Conservation (phyloP, 37 sponge, comb jelly and placozoan species). For the Crambe crambe region DNA sequence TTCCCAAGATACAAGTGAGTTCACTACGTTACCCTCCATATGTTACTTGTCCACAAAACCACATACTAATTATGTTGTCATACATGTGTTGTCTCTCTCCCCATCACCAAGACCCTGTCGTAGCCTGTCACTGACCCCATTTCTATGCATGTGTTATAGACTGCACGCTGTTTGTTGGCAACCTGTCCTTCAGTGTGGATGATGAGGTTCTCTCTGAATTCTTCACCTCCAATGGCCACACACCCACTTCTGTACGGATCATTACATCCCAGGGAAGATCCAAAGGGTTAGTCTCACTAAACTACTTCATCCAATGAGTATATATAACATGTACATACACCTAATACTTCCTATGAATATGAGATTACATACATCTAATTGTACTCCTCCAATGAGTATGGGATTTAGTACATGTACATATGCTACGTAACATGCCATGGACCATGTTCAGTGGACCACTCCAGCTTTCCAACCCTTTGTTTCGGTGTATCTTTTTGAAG, state of each 20-base stretch:
- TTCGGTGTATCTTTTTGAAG: not conserved
- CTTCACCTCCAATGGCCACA: constrained; percentile 48
- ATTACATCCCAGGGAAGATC: constrained; percentile 60
- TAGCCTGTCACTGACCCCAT: not conserved
- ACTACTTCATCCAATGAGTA: not conserved
- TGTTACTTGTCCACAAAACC: not conserved
- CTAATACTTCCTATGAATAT: not conserved
- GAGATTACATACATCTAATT: not conserved
- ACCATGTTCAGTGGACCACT: not conserved
- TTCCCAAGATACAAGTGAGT: not conserved
- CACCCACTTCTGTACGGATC: constrained; percentile 54
- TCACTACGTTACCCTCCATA: not conserved
- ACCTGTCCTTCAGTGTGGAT: constrained; percentile 61
- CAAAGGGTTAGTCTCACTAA: constrained; percentile 53
- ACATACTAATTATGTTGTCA: too few species aligned
- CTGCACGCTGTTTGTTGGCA: constrained; percentile 53
- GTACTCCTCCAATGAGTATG: too few species aligned
- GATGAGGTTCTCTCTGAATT: constrained; percentile 47
- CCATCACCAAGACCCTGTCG: too few species aligned
- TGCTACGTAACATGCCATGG: too few species aligned
- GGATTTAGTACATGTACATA: too few species aligned
- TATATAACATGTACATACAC: not conserved
- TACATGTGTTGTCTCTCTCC: too few species aligned
- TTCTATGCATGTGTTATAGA: not conserved
- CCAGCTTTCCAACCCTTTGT: not conserved